Evolutionary conservation across 2,888 invertebrate genomes (phyloP), one percentile per base, ranked within the genome.

Genomic region (Drosophila melanocephala): DNA sequence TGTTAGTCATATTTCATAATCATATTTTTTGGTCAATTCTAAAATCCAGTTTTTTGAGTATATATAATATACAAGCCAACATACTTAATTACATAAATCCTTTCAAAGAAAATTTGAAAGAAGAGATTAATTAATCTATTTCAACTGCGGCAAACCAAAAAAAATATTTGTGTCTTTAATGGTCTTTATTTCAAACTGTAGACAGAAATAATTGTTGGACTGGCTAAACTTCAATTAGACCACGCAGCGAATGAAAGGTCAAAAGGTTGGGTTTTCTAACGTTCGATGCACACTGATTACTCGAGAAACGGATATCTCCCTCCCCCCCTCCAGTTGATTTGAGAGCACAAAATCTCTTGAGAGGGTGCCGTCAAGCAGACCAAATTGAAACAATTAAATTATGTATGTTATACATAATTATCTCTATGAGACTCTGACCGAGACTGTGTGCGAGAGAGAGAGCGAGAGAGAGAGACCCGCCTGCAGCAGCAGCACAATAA

Each of bases 381-480:
- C 47, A 83, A 83, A 84, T 84, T 84, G 70, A 83, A 83, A 76
- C 81, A 86, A 83, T 83, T 83, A 86, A 86, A 84, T 86, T 72
- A 83, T 83, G 84, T 71, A 84, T 83, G 84, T 72, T 76, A 73
- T 59, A 79, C 76, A 86, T 83, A 83, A 86, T 83, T 83, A 75
- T 76, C 63, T 50, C 32, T 58, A 44, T 44, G 42, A 28, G 47
- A 56, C 37, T 56, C 26, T 56, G 57, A 57, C 50, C 53, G 63
- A 53, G 35, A 19, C 19, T 57, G 28, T 51, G 56, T 51, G 51
- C 12, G 53, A 39, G 53, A n/a, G 42, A 42, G 60, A 35, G 58
- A 44, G 35, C 16, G 56, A 30, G 30, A 55, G 26, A 33, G 32
- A 44, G 30, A 2, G 55, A 56, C 68, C 72, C 69, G 82, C 82